A percentile compares a stretch with the other conserved stretches of the same genome.
Evolutionary conservation across 1,140 invertebrate species (phyloP).

Genomic region (Cotesia typhae): DNA sequence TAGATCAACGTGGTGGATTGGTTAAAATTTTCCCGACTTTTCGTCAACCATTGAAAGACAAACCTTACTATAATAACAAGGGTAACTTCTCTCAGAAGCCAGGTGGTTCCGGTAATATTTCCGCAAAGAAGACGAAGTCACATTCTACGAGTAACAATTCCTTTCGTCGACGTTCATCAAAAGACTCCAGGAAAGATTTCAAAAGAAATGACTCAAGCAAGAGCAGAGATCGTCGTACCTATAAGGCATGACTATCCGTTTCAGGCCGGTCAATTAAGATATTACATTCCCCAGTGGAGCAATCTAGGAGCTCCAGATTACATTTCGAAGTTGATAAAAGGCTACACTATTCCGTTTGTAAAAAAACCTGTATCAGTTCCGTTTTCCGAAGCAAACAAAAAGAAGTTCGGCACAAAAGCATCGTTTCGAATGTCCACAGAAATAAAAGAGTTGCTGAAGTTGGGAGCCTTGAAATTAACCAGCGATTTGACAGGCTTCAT

Average conservation of each 20-base stretch:
- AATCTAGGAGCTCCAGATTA: conserved; percentile 1
- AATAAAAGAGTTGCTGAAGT: conserved; percentile 36
- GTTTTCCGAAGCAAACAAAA: neutral
- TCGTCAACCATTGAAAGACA: conserved; percentile 14
- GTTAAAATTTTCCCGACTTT: conserved; percentile 25
- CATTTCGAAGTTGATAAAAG: neutral
- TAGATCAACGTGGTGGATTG: conserved; percentile 30
- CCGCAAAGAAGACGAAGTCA: neutral
- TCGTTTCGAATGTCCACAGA: conserved; percentile 39
- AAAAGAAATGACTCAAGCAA: neutral
- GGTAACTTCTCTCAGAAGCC: neutral
- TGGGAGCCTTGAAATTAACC: conserved; percentile 39
- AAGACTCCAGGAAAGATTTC: neutral
- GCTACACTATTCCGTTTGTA: conserved; percentile 8
- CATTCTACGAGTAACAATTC: neutral
- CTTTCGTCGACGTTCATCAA: neutral
- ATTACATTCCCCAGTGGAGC: neutral
- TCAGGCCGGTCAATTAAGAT: neutral
- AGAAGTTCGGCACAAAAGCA: neutral
- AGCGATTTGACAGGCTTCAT: conserved; percentile 43
- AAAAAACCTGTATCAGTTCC: neutral
- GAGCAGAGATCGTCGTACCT: neutral
- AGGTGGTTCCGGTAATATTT: neutral
- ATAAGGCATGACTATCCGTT: neutral
- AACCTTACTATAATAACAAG: neutral